phyloP scores from a whole-genome alignment of 2,113 vertebrate genomes.

The Ictalurus furcatus region DNA sequence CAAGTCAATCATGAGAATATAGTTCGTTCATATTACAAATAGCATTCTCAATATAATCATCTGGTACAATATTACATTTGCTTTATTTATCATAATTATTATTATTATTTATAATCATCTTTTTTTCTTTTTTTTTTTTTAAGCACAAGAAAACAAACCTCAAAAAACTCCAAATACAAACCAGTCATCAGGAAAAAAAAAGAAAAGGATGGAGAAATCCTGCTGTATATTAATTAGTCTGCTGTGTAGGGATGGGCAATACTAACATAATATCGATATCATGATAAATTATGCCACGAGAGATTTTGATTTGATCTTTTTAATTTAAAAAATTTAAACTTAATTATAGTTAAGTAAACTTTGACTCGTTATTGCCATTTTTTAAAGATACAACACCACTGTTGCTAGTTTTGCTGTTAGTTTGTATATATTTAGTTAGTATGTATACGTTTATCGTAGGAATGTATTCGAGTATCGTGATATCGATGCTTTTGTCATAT shows the following conservation, averaged over 20 bases:
- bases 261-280: not conserved
- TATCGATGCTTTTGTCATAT: not conserved
- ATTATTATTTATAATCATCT: not conserved
- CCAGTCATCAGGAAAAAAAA: not conserved
- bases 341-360: no score
- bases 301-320: not conserved
- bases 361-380: no score
- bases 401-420: no score
- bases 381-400: no score
- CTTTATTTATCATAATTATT: not conserved
- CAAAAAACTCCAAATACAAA: constrained; percentile 12
- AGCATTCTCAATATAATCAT: constrained; percentile 16
- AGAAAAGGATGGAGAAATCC: not conserved
- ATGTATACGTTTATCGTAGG: not conserved
- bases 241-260: not conserved
- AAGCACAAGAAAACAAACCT: constrained; percentile 30
- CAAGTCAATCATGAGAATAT: constrained; percentile 12
- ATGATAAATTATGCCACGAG: not conserved
- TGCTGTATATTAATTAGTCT: not conserved
- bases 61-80: not conserved
- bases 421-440: no score
- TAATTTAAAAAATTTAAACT: no score
- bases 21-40: constrained; percentile 38
- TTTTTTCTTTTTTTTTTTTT: not conserved
- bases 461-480: not conserved